Base-by-base conservation (phyloP, 2,797 vertebrate species). In the Molossus alvarezi region DNA sequence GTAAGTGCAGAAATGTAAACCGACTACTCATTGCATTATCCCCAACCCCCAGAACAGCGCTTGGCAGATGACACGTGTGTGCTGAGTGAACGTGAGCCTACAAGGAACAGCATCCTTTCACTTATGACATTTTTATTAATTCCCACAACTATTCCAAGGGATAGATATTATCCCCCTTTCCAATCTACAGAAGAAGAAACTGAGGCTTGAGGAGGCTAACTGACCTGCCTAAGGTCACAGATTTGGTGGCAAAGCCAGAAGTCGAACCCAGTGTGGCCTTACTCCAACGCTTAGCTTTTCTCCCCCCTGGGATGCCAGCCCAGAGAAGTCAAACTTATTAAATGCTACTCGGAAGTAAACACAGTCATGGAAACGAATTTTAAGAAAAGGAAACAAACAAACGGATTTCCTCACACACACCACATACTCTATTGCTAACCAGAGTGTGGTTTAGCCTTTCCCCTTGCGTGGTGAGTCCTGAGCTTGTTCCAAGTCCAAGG, bases 401-500 rank as follows among this genome's bases (percentile, higher is more conserved):
- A 88, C 6, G 41, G 41, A 33, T 33, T 33, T 33, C 23, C 27
- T 55, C 84, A 29, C 62, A 20, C 29, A 81, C 14, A 60, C 57
- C 55, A 60, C 45, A 89, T 12, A 55, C 33, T 83, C 76, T 33
- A 88, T 64, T 95, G 57, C 67, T 93, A 91, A 91, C 76, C 84
- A 86, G 84, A 88, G 25, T 33, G 53, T 92, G 65, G 48, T 55
- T 77, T 84, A 62, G 53, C 83, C 73, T 84, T 88, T 90, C 25
- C 79, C 79, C 48, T 33, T 53, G 4, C 17, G 45, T 75, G 64
- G 17, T 18, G 9, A 92, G 86, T 75, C 27, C 72, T 37, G 21
- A 88, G 37, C 89, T 75, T 87, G 23, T 60, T 64, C 51, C 84
- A 93, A 82, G 80, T 55, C 67, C 89, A 96, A 95, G 83, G 80